Evolutionary conservation across 53 echinoderm and acorn worm species (phyloP).

Genomic region (Antedon mediterranea): DNA sequence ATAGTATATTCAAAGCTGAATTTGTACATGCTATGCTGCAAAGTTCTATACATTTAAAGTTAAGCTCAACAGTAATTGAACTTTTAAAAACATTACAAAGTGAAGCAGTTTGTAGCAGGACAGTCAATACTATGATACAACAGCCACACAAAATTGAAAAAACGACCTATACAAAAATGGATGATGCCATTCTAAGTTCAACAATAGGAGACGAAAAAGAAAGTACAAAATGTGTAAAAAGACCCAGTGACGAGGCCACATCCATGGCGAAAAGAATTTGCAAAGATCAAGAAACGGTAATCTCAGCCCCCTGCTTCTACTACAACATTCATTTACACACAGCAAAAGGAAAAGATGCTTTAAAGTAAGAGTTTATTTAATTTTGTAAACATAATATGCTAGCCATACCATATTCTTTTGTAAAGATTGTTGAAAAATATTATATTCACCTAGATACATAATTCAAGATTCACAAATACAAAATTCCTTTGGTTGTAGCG

Average conservation of each 20-base stretch:
- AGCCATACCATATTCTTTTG: no score
- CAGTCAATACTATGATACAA: not conserved
- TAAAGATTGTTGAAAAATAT: no score
- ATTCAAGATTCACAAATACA: no score
- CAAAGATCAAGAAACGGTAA: not conserved
- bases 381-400: no score
- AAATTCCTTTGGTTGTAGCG: no score
- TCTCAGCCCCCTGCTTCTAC: not conserved
- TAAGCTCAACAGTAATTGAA: not conserved
- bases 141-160: no score
- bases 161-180: no score
- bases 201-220: no score
- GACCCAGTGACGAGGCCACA: no score
- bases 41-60: not conserved
- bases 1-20: slow-evolving; percentile 16
- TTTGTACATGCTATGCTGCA: slow-evolving; percentile 12
- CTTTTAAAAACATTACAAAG: slow-evolving; percentile 11
- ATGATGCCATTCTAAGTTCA: no score
- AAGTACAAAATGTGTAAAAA: no score
- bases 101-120: slow-evolving; percentile 17
- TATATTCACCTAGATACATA: no score
- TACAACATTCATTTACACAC: not conserved
- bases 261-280: not conserved
- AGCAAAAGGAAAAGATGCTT: not conserved
- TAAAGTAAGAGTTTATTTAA: not conserved